Evolutionary conservation across 2,797 vertebrate genomes (phyloP).

Genomic region (Salarias fasciatus): DNA sequence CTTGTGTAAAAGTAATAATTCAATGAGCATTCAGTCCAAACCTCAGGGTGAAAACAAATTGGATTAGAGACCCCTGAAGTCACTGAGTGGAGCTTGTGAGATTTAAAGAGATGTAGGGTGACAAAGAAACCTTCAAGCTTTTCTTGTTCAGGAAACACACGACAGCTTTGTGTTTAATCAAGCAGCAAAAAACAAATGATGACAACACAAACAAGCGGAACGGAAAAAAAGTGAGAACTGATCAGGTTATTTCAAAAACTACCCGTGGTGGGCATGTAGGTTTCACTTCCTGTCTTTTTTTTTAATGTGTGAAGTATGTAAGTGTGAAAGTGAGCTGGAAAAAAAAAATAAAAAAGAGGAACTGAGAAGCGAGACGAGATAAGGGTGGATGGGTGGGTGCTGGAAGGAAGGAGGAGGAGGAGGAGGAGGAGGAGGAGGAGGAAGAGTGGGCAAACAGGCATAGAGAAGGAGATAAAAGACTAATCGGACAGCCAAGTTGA

Average conservation of each 20-base stretch:
- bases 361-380: constrained; percentile 6
- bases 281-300: neutral
- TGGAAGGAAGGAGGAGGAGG: constrained; percentile 4
- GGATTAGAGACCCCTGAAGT: constrained; percentile 29
- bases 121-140: constrained; percentile 25
- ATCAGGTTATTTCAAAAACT: neutral
- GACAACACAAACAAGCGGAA: neutral
- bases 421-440: constrained; percentile 9
- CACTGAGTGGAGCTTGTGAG: constrained; percentile 17
- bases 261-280: neutral
- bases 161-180: constrained; percentile 7
- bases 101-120: constrained; percentile 19
- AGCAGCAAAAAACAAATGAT: neutral
- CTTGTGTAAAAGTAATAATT: constrained; percentile 18
- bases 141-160: constrained; percentile 32
- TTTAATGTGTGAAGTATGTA: constrained; percentile 12
- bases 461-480: constrained; percentile 32
- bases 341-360: neutral
- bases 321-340: neutral
- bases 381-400: constrained; percentile 3
- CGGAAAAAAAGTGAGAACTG: neutral
- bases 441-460: constrained; percentile 1
- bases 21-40: constrained; percentile 30
- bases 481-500: constrained; percentile 36
- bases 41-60: constrained; percentile 33